Percentiles rank a stretch among this genome's conserved stretches.
phyloP scores from a whole-genome alignment of 2,113 vertebrate genomes.

The Columbina picui region DNA sequence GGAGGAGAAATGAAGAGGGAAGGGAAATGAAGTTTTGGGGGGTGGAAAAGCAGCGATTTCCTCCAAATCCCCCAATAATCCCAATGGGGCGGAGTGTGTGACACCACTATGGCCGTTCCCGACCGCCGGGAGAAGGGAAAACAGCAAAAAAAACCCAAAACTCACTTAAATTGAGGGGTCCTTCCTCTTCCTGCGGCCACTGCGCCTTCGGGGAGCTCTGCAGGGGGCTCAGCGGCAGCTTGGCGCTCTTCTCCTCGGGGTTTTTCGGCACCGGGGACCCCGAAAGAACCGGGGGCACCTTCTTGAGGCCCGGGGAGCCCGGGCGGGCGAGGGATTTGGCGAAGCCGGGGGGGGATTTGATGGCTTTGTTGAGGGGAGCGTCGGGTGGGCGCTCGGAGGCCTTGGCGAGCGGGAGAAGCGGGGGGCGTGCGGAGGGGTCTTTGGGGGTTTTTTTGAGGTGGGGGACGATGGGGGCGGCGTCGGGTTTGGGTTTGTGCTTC shows the following conservation, averaged over 20 bases:
- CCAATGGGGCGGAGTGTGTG: accelerated
- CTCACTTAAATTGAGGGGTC: constrained; percentile 96
- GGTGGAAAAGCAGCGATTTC: too few species aligned
- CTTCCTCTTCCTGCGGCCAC: constrained; percentile 86
- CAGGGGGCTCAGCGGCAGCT: constrained; percentile 78
- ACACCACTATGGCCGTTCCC: accelerated
- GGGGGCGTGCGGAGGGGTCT: constrained; percentile 50
- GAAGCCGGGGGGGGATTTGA: constrained; percentile 81
- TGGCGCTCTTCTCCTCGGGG: constrained; percentile 81
- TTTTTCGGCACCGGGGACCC: constrained; percentile 85
- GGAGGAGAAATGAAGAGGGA: too few species aligned
- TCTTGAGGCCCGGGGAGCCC: constrained; percentile 84
- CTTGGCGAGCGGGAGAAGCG: constrained; percentile 64
- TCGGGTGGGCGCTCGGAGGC: constrained; percentile 54
- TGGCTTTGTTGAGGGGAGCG: constrained; percentile 75
- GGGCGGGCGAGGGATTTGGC: constrained; percentile 67
- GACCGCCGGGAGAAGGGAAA: neutral
- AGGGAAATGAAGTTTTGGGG: too few species aligned
- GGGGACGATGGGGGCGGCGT: constrained; percentile 36
- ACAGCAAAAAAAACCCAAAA: neutral
- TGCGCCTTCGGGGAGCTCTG: constrained; percentile 81
- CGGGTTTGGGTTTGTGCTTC: constrained; percentile 82
- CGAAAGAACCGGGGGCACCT: constrained; percentile 83
- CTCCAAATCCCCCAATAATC: accelerated
- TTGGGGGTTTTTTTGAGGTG: constrained; percentile 75